Evolutionary conservation across 1,140 invertebrate genomes (phyloP).

Genomic region (Asbolus verrucosus): DNA sequence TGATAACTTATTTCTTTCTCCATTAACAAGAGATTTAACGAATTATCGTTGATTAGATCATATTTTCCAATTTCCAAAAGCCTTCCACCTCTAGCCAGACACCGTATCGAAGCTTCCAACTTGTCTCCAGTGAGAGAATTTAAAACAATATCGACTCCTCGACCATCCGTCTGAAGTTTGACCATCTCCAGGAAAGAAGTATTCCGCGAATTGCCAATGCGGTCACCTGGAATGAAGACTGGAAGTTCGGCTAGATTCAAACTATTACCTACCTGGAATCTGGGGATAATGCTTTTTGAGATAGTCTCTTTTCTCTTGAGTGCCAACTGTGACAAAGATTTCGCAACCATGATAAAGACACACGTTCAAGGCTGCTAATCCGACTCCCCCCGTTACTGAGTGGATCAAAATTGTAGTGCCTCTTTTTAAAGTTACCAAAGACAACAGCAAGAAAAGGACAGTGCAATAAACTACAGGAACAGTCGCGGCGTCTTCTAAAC

Average conservation of each 20-base stretch:
- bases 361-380: conserved; percentile 86
- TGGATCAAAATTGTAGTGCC: conserved; percentile 72
- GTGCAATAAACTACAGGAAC: conserved; percentile 89
- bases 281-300: conserved; percentile 76
- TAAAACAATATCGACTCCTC: conserved; percentile 82
- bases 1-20: conserved; percentile 88
- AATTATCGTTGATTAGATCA: conserved; percentile 75
- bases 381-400: conserved; percentile 89
- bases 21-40: conserved; percentile 81
- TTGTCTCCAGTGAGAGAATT: conserved; percentile 86
- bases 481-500: conserved; percentile 87
- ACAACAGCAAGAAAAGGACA: conserved; percentile 85
- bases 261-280: conserved; percentile 61
- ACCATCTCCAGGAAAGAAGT: conserved; percentile 79
- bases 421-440: conserved; percentile 48
- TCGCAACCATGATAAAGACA: conserved; percentile 78
- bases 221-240: no score
- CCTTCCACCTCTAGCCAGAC: conserved; percentile 76
- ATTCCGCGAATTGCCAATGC: conserved; percentile 80
- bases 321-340: conserved; percentile 82
- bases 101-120: conserved; percentile 81
- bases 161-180: conserved; percentile 70
- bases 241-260: no score
- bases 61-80: conserved; percentile 88
- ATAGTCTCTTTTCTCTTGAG: conserved; percentile 80